phyloP scores from a whole-genome alignment of 2,797 vertebrate species.

The Falco naumanni region DNA sequence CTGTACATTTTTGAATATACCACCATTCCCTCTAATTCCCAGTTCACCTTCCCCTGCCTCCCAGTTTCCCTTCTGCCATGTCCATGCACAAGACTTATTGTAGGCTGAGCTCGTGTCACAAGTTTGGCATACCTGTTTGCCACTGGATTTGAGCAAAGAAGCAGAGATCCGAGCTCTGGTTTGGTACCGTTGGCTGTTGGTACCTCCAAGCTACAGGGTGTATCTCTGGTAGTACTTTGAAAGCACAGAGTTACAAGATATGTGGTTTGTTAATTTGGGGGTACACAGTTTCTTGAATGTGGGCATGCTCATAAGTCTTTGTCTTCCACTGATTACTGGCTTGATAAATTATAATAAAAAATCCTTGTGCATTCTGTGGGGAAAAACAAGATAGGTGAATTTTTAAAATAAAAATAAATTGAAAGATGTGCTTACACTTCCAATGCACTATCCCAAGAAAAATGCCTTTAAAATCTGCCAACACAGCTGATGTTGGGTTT shows the following conservation, averaged over 20 bases:
- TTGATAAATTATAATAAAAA: neutral
- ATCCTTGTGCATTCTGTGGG: neutral
- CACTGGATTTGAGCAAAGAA: neutral
- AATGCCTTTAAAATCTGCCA: neutral
- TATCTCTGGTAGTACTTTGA: neutral
- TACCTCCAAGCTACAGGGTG: neutral
- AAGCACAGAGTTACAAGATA: neutral
- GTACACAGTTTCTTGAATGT: neutral
- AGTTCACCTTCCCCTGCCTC: neutral
- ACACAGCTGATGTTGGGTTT: neutral
- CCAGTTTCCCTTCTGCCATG: neutral
- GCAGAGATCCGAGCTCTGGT: neutral
- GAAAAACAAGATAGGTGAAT: neutral
- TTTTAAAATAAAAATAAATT: neutral
- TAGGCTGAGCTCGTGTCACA: neutral
- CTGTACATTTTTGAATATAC: neutral
- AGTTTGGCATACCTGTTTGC: neutral
- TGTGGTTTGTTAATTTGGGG: fast-evolving
- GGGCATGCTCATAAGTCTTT: neutral
- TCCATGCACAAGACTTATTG: neutral
- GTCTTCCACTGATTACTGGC: neutral
- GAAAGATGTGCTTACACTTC: neutral
- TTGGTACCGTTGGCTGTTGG: neutral
- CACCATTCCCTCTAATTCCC: neutral
- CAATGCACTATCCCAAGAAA: neutral